Base-by-base conservation (phyloP, 2,888 invertebrate genomes). In the Cartodere bifasciata region DNA sequence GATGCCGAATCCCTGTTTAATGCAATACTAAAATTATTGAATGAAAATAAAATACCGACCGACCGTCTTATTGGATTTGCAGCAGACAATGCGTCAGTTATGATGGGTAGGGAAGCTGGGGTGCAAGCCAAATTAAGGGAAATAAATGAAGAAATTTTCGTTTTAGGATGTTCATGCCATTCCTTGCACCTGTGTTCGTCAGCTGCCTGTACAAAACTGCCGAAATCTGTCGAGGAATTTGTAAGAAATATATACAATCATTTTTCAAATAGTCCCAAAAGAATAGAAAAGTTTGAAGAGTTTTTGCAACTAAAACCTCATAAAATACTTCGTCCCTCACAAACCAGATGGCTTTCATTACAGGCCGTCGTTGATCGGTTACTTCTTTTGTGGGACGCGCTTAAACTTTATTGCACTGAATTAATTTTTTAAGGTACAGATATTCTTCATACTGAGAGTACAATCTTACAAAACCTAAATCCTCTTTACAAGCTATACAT, bases 61-160 rank as follows among this genome's bases (percentile, higher is more conserved):
- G n/a, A n/a, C 6, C 47, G 47, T 35, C 29, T 48, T 20, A 39
- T 47, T 12, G 49, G 46, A 10, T 45, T 48, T 31, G 45, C 40
- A 10, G 42, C 46, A 27, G 48, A 50, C 33, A 46, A 45, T 36
- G 46, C 47, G 1, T 36, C 37, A 5, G 45, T 45, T 9, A 48
- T 50, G 48, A 46, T 46, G 44, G 48, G 44, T 3, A 37, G 35
- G 13, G 40, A 36, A 21, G 32, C 32, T 15, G 43, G 45, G 7
- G 40, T 50, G 3, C 28, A 43, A 31, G 22, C 37, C 10, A 34
- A 35, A 23, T 38, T 49, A 13, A 28, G 34, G 34, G 24, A 35
- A 28, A 28, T 40, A 22, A 42, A n/a, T n/a, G n/a, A n/a, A n/a
- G n/a, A n/a, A n/a, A n/a, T n/a, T 22, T 22, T 22, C 23, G 37